A percentile compares a stretch with the other conserved stretches of the same genome.
phyloP scores from a whole-genome alignment of 2,888 invertebrate species.

The Magallana nippona region DNA sequence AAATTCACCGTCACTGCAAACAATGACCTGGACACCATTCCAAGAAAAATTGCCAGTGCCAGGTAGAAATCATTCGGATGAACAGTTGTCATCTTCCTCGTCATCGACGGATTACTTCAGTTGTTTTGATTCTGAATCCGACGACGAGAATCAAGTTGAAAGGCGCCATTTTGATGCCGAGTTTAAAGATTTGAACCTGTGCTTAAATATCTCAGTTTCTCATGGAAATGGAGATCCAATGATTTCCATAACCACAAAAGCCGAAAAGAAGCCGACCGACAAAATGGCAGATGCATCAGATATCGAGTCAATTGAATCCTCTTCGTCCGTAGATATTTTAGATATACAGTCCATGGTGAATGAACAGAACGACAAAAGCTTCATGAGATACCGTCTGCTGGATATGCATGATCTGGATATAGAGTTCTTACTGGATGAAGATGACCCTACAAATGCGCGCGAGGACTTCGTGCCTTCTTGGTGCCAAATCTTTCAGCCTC shows the following conservation, averaged over 20 bases:
- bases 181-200: background rate
- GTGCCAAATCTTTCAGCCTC: constrained; percentile 4
- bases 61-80: background rate
- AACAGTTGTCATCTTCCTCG: background rate
- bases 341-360: background rate
- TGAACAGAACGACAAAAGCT: background rate
- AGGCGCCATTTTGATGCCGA: background rate
- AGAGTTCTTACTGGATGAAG: background rate
- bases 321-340: background rate
- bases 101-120: constrained; percentile 23
- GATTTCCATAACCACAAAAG: background rate
- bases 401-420: background rate
- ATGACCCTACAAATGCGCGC: background rate
- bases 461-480: background rate
- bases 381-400: background rate
- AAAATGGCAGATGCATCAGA: too few species aligned
- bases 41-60: background rate
- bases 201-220: constrained; percentile 9
- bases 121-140: constrained; percentile 24
- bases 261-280: background rate
- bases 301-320: background rate
- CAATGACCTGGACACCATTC: constrained; percentile 8
- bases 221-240: background rate
- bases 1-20: constrained; percentile 22
- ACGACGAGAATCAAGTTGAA: background rate